These are phyloP conservation scores for Mastacembelus armatus DNA, from an alignment of 2,797 vertebrate genomes.

Conservation along the genomic window DNA sequence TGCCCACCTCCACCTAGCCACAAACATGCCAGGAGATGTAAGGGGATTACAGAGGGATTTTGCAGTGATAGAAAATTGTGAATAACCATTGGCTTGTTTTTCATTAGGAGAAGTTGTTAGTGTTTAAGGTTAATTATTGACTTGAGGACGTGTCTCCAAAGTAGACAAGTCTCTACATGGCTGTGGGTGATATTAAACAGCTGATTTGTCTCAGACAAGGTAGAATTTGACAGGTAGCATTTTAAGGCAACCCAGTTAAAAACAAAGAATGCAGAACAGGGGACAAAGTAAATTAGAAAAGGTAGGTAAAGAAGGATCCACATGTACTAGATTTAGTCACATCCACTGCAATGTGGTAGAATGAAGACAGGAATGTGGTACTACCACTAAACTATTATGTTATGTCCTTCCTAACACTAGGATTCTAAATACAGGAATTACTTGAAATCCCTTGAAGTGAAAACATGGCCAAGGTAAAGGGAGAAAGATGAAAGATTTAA, in stretches of 20 bases:
- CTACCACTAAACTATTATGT: too few species aligned
- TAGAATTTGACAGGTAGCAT: slow-evolving; percentile 40
- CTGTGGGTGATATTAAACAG: slow-evolving; percentile 63
- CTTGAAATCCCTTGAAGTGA: neutral
- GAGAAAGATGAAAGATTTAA: neutral
- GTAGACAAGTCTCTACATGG: slow-evolving; percentile 39
- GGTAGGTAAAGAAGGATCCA: slow-evolving; percentile 12
- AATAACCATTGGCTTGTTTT: slow-evolving; percentile 64
- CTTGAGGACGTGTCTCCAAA: slow-evolving; percentile 50
- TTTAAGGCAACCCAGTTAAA: slow-evolving; percentile 25
- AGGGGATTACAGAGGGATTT: slow-evolving; percentile 66
- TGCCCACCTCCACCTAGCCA: slow-evolving; percentile 69
- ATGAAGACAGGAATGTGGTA: neutral
- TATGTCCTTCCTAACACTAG: slow-evolving; percentile 1
- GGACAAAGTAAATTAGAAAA: slow-evolving; percentile 22
- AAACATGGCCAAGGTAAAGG: slow-evolving; percentile 18
- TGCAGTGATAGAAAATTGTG: slow-evolving; percentile 57
- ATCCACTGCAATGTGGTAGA: neutral
- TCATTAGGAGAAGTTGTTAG: slow-evolving; percentile 62
- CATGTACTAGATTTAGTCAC: neutral
- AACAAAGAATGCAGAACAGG: slow-evolving; percentile 7
- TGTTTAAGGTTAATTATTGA: slow-evolving; percentile 77
- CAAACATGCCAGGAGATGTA: slow-evolving; percentile 59
- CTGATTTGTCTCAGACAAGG: slow-evolving; percentile 61
- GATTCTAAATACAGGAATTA: neutral